Conservation (phyloP, 2,797 vertebrate species). For the Myoxocephalus aenaeus region DNA sequence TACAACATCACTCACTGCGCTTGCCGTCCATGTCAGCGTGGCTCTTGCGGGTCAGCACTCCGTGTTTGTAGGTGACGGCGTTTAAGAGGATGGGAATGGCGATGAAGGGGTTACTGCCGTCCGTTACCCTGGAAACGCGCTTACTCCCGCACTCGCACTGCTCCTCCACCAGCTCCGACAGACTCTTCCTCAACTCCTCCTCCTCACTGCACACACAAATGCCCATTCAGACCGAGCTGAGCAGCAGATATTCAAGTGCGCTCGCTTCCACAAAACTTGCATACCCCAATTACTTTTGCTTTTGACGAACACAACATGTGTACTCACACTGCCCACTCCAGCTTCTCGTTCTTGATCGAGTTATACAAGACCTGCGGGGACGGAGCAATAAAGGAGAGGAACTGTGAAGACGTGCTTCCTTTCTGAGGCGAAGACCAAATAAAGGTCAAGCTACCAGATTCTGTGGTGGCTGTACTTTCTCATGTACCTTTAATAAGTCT, state of each 20-base stretch:
- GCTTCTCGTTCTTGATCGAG: conserved; percentile 98
- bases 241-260: conserved; percentile 40
- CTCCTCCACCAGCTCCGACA: conserved; percentile 97
- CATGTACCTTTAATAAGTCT: conserved; percentile 93
- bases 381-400: conserved; percentile 22
- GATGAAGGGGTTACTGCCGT: conserved; percentile 96
- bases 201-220: conserved; percentile 87
- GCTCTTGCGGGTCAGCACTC: conserved; percentile 93
- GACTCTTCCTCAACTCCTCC: conserved; percentile 95
- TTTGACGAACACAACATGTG: conserved; percentile 17
- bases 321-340: conserved; percentile 99
- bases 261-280: conserved; percentile 16
- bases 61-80: conserved; percentile 95
- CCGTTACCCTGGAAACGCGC: conserved; percentile 93
- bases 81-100: conserved; percentile 93
- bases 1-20: conserved; percentile 87
- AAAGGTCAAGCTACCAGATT: background rate
- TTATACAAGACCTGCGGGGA: conserved; percentile 91
- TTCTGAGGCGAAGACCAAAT: background rate
- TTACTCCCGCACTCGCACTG: conserved; percentile 92
- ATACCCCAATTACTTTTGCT: conserved; percentile 27
- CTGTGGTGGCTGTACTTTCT: background rate
- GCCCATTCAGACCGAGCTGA: conserved; percentile 53
- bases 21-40: conserved; percentile 98
- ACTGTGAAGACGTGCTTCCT: conserved; percentile 2